Conservation (phyloP, 2,797 vertebrate genomes). For the Artibeus lituratus region DNA sequence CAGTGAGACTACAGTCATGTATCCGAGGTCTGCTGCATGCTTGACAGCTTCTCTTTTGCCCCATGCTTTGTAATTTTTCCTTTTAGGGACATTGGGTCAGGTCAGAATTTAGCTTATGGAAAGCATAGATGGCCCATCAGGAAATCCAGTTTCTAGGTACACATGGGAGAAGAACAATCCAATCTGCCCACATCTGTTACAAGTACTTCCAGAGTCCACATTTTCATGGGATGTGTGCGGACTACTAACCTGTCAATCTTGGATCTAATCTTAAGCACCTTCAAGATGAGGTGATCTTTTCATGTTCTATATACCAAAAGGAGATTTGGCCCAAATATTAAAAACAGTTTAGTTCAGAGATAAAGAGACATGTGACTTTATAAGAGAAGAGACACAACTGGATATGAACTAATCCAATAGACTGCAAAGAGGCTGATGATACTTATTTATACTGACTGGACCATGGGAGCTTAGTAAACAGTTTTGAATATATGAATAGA, state of each 20-base stretch:
- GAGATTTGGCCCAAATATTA: neutral
- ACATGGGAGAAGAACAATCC: neutral
- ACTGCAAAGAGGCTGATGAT: neutral
- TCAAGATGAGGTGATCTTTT: neutral
- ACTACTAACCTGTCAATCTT: neutral
- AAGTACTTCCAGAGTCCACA: neutral
- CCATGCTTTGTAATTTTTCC: neutral
- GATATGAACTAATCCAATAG: neutral
- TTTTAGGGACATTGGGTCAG: neutral
- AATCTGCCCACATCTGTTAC: neutral
- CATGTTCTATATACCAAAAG: neutral
- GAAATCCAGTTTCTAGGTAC: neutral
- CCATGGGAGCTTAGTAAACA: neutral
- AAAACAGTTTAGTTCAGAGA: neutral
- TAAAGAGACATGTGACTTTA: neutral
- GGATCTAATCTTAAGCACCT: neutral
- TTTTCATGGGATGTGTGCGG: neutral
- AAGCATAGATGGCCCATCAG: neutral
- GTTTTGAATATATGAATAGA: neutral
- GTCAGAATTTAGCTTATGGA: neutral
- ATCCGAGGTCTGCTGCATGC: neutral
- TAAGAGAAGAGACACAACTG: neutral
- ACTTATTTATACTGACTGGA: neutral
- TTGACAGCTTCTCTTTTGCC: neutral
- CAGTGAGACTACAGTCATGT: neutral